These are phyloP conservation scores for Acyrthosiphon pisum DNA, from an alignment of 1,140 invertebrate genomes.

Conservation along the genomic window DNA sequence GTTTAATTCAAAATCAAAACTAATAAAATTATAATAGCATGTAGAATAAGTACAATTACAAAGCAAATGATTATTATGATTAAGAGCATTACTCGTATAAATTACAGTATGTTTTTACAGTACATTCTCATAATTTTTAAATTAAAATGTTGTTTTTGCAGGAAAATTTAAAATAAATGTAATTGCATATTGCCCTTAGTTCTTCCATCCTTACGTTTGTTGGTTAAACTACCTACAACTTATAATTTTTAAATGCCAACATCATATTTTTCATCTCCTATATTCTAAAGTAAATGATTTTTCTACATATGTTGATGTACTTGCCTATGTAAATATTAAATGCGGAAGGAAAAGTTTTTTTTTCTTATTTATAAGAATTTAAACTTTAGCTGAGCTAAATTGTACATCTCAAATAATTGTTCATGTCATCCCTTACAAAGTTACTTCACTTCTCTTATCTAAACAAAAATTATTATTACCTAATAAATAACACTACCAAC, in stretches of 20 bases:
- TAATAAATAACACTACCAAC: not conserved
- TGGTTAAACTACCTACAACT: too few species aligned
- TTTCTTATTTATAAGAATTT: too few species aligned
- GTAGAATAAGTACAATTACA: not conserved
- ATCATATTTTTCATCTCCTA: too few species aligned
- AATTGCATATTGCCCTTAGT: not conserved
- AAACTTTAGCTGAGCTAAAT: not conserved
- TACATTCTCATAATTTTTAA: not conserved
- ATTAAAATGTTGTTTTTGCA: not conserved
- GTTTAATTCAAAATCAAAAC: not conserved
- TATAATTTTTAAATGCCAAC: too few species aligned
- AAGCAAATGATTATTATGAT: not conserved
- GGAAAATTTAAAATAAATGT: not conserved
- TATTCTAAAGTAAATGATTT: too few species aligned
- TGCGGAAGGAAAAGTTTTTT: too few species aligned
- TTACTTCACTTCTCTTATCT: not conserved
- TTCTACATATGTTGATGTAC: too few species aligned
- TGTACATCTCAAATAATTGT: not conserved
- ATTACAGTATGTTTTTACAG: not conserved
- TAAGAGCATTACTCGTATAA: too few species aligned
- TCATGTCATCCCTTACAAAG: not conserved
- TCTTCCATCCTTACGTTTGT: too few species aligned
- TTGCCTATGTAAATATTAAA: too few species aligned
- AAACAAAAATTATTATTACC: not conserved
- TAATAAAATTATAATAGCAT: not conserved